Evolutionary conservation across 92 coral and sea anemone genomes (phyloP).

Genomic region (Palythoa heliodiscus): DNA sequence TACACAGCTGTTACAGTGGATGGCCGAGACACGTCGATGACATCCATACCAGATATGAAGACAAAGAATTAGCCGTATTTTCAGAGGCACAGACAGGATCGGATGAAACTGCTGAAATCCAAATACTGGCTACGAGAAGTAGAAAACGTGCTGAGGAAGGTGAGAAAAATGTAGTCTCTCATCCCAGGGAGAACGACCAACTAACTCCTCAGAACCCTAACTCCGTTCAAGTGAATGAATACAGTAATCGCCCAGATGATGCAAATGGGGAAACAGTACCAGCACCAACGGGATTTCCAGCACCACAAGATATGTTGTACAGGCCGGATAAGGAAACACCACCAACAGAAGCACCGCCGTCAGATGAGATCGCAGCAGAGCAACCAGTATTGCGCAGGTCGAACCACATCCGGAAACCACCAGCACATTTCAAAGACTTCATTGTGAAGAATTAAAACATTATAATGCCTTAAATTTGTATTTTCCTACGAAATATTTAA

Average conservation of each 20-base stretch:
- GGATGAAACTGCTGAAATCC: neutral
- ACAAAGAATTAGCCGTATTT: neutral
- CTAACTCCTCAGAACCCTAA: neutral
- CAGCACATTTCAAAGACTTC: neutral
- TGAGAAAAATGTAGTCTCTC: neutral
- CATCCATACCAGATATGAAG: slow-evolving; percentile 41
- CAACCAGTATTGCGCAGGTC: slow-evolving; percentile 21
- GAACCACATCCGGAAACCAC: slow-evolving; percentile 8
- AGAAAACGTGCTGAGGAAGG: neutral
- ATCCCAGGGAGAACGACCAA: slow-evolving; percentile 8
- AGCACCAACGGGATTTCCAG: neutral
- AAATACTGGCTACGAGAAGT: neutral
- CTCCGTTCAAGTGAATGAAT: slow-evolving; percentile 47
- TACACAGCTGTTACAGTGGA: slow-evolving; percentile 31
- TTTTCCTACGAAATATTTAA: neutral
- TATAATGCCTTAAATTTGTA: neutral
- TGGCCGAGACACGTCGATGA: slow-evolving; percentile 56
- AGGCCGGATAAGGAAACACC: slow-evolving; percentile 1
- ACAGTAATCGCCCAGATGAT: slow-evolving; percentile 14
- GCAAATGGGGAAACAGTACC: neutral
- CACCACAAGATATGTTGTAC: neutral
- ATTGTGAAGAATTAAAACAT: no score
- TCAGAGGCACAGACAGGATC: neutral
- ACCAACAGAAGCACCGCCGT: neutral
- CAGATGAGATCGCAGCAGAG: neutral